Conservation (phyloP, 2,888 invertebrate species). For the Arctia plantaginis region DNA sequence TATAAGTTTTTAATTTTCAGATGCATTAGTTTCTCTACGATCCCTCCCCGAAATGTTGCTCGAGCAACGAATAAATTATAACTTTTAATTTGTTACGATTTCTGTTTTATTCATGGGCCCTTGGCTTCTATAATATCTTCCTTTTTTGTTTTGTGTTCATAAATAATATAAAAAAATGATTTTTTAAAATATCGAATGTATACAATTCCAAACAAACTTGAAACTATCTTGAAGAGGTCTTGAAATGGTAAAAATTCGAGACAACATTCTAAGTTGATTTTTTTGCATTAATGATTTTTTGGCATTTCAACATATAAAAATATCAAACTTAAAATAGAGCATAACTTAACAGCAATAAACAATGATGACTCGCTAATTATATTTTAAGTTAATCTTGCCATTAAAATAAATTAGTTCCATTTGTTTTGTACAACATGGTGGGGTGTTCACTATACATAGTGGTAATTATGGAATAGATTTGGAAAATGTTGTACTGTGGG, state of each 20-base stretch:
- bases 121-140: too few species aligned
- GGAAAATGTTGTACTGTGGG: neutral
- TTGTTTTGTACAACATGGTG: too few species aligned
- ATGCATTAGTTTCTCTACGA: constrained; percentile 21
- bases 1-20: constrained; percentile 17
- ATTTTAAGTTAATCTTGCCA: neutral
- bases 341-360: neutral
- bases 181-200: too few species aligned
- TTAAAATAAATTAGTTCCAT: neutral
- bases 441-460: neutral
- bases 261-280: too few species aligned
- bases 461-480: neutral
- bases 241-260: neutral
- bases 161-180: too few species aligned
- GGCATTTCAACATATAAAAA: neutral
- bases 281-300: neutral
- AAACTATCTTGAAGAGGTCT: neutral
- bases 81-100: too few species aligned
- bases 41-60: neutral
- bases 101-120: too few species aligned
- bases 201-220: too few species aligned
- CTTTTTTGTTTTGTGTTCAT: too few species aligned
- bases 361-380: neutral
- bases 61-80: neutral
- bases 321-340: neutral